Percentiles rank a stretch among this genome's conserved stretches.
Conservation (phyloP, 2,888 invertebrate genomes). For the Chymomyza caudatula region DNA sequence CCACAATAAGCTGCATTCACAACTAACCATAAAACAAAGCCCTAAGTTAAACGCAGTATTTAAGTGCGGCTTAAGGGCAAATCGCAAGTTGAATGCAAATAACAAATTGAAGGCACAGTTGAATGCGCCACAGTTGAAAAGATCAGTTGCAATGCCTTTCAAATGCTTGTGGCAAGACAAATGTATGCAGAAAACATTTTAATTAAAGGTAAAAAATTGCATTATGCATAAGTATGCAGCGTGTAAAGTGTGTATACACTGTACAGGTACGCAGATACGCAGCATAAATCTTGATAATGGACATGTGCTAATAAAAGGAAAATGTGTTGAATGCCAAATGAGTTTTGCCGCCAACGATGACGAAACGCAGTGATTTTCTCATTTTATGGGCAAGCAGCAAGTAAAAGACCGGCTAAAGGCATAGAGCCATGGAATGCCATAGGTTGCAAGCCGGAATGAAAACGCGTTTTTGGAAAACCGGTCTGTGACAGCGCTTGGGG, state of each 20-base stretch:
- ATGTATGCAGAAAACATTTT: slow-evolving; percentile 25
- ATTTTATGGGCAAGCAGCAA: slow-evolving; percentile 6
- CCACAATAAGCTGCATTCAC: too few species aligned
- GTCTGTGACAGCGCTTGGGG: background rate
- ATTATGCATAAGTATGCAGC: slow-evolving; percentile 44
- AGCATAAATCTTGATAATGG: slow-evolving; percentile 58
- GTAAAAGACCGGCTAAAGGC: background rate
- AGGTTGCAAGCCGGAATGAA: background rate
- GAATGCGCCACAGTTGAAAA: slow-evolving; percentile 30
- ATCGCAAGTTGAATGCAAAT: slow-evolving; percentile 7
- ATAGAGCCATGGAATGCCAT: background rate
- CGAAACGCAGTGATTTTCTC: slow-evolving; percentile 24
- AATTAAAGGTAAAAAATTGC: slow-evolving; percentile 41
- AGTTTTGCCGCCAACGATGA: slow-evolving; percentile 34
- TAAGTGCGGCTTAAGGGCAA: background rate
- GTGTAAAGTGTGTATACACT: slow-evolving; percentile 11
- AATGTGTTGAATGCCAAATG: slow-evolving; percentile 66
- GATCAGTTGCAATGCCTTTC: slow-evolving; percentile 29
- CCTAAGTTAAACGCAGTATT: background rate
- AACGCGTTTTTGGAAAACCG: background rate
- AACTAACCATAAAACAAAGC: background rate
- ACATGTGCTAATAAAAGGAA: slow-evolving; percentile 17
- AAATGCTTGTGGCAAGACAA: slow-evolving; percentile 14
- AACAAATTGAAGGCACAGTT: slow-evolving; percentile 37
- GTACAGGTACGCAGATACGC: background rate